Evolutionary conservation across 2,888 invertebrate species (phyloP).

Genomic region (Steinernema carpocapsae): DNA sequence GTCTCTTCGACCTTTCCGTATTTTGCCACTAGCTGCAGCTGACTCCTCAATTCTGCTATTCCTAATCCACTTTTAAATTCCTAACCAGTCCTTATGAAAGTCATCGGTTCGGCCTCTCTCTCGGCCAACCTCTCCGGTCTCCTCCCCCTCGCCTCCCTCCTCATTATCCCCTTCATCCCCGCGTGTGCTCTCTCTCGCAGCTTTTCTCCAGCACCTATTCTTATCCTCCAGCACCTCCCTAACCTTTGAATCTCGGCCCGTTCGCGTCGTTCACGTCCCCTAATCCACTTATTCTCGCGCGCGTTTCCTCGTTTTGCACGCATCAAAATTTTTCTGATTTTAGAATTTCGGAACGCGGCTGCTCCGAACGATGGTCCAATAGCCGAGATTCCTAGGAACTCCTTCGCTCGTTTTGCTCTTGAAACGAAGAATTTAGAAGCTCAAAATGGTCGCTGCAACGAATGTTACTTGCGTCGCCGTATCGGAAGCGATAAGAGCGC

Average conservation of each 20-base stretch:
- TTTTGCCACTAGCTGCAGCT: too few species aligned
- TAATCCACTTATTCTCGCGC: slow-evolving; percentile 29
- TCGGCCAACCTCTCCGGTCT: too few species aligned
- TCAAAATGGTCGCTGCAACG: neutral
- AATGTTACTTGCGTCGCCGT: slow-evolving; percentile 56
- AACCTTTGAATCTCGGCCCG: slow-evolving; percentile 5
- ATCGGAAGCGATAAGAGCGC: slow-evolving; percentile 56
- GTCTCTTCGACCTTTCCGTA: too few species aligned
- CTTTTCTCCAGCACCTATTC: neutral
- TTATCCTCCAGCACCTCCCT: neutral
- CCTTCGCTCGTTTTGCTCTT: too few species aligned
- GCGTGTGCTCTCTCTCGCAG: too few species aligned
- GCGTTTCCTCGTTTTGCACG: neutral
- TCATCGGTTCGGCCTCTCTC: too few species aligned
- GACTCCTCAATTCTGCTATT: too few species aligned
- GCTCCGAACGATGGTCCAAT: slow-evolving; percentile 2
- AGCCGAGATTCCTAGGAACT: neutral
- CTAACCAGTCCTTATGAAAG: too few species aligned
- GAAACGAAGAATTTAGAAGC: slow-evolving; percentile 2
- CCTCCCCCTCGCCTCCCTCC: neutral
- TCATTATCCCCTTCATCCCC: neutral
- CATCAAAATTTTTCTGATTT: neutral
- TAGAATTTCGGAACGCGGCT: neutral
- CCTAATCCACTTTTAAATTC: too few species aligned
- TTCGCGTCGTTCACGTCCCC: too few species aligned